Evolutionary conservation across 2,888 invertebrate species (phyloP), one percentile per base, ranked within the genome.

Genomic region (Heliothis peltigera): DNA sequence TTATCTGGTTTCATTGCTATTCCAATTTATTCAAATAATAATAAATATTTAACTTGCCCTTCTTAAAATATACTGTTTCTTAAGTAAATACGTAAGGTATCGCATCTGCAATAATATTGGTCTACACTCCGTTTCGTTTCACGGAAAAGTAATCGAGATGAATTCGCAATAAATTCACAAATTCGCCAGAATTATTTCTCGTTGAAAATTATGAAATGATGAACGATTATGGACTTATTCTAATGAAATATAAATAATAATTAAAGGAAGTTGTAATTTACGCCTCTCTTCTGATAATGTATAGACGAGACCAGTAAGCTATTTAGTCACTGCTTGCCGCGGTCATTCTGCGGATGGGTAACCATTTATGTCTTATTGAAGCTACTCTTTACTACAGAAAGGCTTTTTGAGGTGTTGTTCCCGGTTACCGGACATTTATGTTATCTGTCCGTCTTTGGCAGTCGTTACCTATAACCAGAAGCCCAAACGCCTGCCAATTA

Each of bases 121-220:
- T 18, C 1, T 12, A 5, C 0, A 10, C 8, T 15, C 6, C 21
- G 28, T 60, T 44, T 4, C 21, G 28, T 60, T 44, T 4, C 15
- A 54, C 10, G 6, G 43, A 51, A 51, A 19, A 28, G 12, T 18
- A 58, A 42, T 21, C n/a, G 2, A 12, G 10, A 12, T 32, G n/a
- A n/a, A 32, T n/a, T 18, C 3, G 22, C 42, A 60, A 67, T 42
- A 59, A 19, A 59, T 53, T 58, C 25, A 48, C 39, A 32, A 52
- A 59, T 51, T 39, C 25, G 8, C 7, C 17, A 22, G 15, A 19
- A 8, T 17, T 53, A 53, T 53, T 43, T 52, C n/a, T 39, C 6
- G 4, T 28, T 49, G 1, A 7, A 17, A 43, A 35, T 66, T 44
- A 35, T 19, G n/a, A 17, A 47, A 21, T 28, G 8, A 22, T 32